Evolutionary conservation across 2,797 vertebrate species (phyloP).

Genomic region (Euthynnus affinis): DNA sequence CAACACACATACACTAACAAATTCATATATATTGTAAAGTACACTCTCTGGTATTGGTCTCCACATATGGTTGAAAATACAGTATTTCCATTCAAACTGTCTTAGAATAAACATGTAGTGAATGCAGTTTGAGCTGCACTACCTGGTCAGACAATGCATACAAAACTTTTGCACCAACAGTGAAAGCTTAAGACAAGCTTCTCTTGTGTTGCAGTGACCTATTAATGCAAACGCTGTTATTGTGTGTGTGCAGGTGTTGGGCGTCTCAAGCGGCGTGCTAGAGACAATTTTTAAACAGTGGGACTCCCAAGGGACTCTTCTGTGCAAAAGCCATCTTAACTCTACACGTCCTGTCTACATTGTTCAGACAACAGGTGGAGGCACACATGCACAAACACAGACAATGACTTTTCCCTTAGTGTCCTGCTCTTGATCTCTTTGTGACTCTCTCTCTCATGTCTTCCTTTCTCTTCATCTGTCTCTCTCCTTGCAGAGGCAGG

Average conservation of each 20-base stretch:
- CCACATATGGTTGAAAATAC: neutral
- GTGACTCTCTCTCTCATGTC: constrained; percentile 6
- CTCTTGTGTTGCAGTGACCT: constrained; percentile 70
- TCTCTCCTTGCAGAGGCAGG: constrained; percentile 82
- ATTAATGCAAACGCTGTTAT: constrained; percentile 49
- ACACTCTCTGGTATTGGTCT: neutral
- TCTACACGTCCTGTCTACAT: constrained; percentile 79
- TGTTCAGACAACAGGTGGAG: constrained; percentile 81
- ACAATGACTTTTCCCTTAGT: constrained; percentile 13
- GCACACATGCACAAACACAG: constrained; percentile 7
- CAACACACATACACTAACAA: neutral
- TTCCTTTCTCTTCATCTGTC: constrained; percentile 34
- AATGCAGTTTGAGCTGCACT: constrained; percentile 16
- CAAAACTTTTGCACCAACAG: constrained; percentile 29
- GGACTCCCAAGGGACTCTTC: constrained; percentile 76
- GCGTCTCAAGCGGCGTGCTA: constrained; percentile 70
- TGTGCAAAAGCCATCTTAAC: constrained; percentile 68
- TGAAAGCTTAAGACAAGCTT: constrained; percentile 32
- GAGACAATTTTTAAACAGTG: constrained; percentile 76
- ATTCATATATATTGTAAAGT: neutral
- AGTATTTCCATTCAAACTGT: constrained; percentile 8
- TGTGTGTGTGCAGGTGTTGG: constrained; percentile 66
- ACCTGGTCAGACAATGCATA: constrained; percentile 34
- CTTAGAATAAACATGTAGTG: constrained; percentile 13
- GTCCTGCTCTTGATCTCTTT: constrained; percentile 19